Conservation (phyloP, 2,888 invertebrate species). For the Girardia tigrina region DNA sequence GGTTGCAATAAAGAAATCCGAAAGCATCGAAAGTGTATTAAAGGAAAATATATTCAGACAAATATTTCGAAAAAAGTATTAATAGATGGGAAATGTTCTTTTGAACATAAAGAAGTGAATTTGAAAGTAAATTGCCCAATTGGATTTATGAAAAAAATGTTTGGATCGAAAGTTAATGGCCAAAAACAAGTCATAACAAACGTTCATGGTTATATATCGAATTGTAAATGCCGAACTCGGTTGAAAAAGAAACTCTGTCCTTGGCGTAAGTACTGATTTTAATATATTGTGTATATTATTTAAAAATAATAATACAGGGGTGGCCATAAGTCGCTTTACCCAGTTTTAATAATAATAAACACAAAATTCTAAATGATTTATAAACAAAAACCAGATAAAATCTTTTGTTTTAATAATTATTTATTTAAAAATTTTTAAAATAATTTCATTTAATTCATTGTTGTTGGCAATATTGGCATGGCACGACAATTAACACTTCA, state of each 20-base stretch:
- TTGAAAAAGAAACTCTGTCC: neutral
- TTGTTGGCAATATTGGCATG: too few species aligned
- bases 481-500: too few species aligned
- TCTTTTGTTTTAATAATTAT: too few species aligned
- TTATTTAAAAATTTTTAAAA: too few species aligned
- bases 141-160: conserved; percentile 21
- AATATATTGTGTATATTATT: neutral
- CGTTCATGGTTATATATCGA: neutral
- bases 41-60: conserved; percentile 16
- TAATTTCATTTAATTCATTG: too few species aligned
- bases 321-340: too few species aligned
- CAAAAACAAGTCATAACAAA: neutral
- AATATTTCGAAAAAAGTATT: neutral
- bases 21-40: neutral
- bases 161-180: neutral
- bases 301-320: neutral
- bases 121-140: neutral
- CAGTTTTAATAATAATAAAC: too few species aligned
- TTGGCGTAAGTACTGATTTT: conserved; percentile 29
- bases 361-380: too few species aligned
- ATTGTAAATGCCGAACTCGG: conserved; percentile 28
- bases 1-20: conserved; percentile 1
- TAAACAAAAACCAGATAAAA: too few species aligned
- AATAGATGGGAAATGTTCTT: conserved; percentile 27
- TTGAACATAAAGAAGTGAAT: neutral